phyloP scores from a whole-genome alignment of 1,140 invertebrate genomes.

The Formica selysi region DNA sequence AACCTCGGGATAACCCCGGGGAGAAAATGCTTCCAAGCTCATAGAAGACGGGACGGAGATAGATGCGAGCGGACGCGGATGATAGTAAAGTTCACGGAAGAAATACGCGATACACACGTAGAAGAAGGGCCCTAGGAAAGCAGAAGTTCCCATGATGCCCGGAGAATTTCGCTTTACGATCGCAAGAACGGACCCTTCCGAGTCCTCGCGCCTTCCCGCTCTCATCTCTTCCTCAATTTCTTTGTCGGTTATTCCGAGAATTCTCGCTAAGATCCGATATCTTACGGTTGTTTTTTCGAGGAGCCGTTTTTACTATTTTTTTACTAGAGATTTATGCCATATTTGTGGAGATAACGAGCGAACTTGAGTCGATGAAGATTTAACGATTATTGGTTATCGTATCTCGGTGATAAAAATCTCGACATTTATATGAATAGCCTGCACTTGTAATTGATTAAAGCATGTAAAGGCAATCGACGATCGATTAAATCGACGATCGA shows the following conservation, averaged over 20 bases:
- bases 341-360: slow-evolving; percentile 16
- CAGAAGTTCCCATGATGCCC: slow-evolving; percentile 52
- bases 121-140: slow-evolving; percentile 65
- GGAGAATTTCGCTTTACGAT: slow-evolving; percentile 82
- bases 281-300: slow-evolving; percentile 2
- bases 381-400: slow-evolving; percentile 1
- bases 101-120: slow-evolving; percentile 73
- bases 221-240: slow-evolving; percentile 48
- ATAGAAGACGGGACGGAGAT: slow-evolving; percentile 64
- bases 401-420: neutral
- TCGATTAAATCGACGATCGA: neutral
- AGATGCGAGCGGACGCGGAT: slow-evolving; percentile 48
- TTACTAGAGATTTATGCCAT: slow-evolving; percentile 36
- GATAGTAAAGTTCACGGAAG: slow-evolving; percentile 80
- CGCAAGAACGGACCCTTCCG: slow-evolving; percentile 71
- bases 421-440: neutral
- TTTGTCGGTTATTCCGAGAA: slow-evolving; percentile 43
- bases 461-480: neutral
- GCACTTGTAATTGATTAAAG: neutral
- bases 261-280: slow-evolving; percentile 35
- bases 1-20: slow-evolving; percentile 68
- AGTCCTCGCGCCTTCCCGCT: slow-evolving; percentile 62
- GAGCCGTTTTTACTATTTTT: slow-evolving; percentile 2
- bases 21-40: slow-evolving; percentile 58
- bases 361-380: slow-evolving; percentile 9